phyloP scores from a whole-genome alignment of 2,113 vertebrate genomes.

The Equus quagga region DNA sequence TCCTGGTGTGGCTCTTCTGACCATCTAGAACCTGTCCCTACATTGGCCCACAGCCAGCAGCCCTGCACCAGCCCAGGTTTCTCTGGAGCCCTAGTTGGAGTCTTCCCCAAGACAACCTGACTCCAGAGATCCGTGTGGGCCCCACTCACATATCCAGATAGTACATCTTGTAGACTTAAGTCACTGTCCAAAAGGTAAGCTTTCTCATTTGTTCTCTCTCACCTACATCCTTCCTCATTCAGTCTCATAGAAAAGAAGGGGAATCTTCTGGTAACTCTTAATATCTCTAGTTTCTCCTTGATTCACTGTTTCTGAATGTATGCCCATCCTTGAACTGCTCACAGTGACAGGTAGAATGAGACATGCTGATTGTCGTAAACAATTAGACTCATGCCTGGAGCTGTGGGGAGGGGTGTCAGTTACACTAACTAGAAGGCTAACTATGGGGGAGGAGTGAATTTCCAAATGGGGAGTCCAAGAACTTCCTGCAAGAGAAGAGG shows the following conservation, averaged over 20 bases:
- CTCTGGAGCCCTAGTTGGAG: neutral
- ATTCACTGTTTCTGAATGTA: neutral
- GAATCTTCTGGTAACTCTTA: neutral
- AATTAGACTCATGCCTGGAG: neutral
- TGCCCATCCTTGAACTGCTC: neutral
- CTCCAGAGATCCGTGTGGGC: neutral
- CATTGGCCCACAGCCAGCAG: neutral
- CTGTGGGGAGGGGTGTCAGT: neutral
- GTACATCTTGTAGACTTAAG: neutral
- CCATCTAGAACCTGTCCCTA: neutral
- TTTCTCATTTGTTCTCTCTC: neutral
- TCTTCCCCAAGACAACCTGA: neutral
- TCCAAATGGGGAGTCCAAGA: constrained; percentile 9
- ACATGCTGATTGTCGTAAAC: neutral
- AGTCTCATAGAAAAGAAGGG: neutral
- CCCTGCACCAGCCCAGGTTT: neutral
- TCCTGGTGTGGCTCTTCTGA: neutral
- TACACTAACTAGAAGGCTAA: neutral
- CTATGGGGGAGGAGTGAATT: neutral
- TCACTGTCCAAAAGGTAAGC: neutral
- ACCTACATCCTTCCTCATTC: neutral
- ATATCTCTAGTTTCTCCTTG: neutral
- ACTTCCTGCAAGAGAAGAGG: neutral
- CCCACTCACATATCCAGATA: neutral
- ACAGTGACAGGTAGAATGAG: neutral